These are phyloP conservation scores for Platorchestia sp. DNA, from an alignment of 1,140 invertebrate genomes.

Conservation along the genomic window DNA sequence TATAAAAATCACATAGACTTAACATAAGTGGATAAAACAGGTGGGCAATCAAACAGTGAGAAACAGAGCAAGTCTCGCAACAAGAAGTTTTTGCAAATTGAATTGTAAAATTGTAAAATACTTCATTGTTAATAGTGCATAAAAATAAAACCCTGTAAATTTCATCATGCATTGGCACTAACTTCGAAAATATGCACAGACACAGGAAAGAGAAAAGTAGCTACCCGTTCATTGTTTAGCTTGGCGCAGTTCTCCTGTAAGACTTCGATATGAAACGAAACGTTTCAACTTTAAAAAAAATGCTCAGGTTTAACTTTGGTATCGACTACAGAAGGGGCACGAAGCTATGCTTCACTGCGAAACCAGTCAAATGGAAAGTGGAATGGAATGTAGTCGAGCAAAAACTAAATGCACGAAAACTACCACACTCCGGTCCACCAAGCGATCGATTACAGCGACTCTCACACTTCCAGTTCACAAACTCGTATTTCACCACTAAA, in stretches of 20 bases:
- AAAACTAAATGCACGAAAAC: background rate
- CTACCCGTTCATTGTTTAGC: background rate
- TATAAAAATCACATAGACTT: slow-evolving; percentile 46
- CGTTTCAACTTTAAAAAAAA: background rate
- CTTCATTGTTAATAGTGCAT: background rate
- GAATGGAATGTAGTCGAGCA: background rate
- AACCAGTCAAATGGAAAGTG: background rate
- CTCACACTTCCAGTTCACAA: background rate
- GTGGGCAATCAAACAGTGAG: background rate
- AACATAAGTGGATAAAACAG: background rate
- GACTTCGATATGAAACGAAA: background rate
- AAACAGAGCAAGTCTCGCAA: background rate
- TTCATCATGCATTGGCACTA: background rate
- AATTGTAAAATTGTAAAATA: background rate
- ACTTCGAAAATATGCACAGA: background rate
- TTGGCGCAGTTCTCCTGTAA: background rate
- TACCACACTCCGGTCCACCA: background rate
- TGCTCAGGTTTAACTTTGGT: background rate
- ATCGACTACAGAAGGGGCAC: background rate
- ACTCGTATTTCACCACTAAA: background rate
- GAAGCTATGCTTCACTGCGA: background rate
- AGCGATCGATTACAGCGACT: background rate
- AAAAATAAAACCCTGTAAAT: background rate
- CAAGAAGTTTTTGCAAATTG: background rate
- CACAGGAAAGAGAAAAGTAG: background rate